Conservation (phyloP, 2,113 vertebrate genomes). For the Pteruthius melanotis region DNA sequence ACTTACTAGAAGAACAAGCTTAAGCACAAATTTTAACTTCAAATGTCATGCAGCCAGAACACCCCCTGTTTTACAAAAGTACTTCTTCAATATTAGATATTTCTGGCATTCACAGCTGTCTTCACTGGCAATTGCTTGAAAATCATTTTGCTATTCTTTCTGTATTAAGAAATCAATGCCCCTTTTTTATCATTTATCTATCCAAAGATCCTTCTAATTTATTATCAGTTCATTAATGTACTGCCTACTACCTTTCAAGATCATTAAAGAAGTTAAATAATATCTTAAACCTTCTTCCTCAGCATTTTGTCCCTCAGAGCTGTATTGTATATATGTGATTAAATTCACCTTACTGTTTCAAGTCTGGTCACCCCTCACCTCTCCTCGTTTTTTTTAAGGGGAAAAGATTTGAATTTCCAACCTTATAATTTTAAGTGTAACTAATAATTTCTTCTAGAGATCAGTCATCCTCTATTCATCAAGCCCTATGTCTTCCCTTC, state of each 20-base stretch:
- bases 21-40: background rate
- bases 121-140: background rate
- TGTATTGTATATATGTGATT: slow-evolving; percentile 27
- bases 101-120: slow-evolving; percentile 16
- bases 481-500: background rate
- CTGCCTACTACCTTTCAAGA: slow-evolving; percentile 59
- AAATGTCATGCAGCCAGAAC: background rate
- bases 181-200: slow-evolving; percentile 57
- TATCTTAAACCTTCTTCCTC: slow-evolving; percentile 54
- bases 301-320: slow-evolving; percentile 37
- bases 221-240: slow-evolving; percentile 63
- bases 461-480: background rate
- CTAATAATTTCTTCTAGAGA: background rate
- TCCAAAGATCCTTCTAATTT: slow-evolving; percentile 53
- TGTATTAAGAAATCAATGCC: slow-evolving; percentile 58
- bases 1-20: background rate
- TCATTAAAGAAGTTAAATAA: slow-evolving; percentile 64
- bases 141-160: slow-evolving; percentile 52
- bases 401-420: background rate
- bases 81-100: background rate
- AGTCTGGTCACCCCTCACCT: slow-evolving; percentile 30
- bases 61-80: background rate
- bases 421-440: background rate
- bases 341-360: slow-evolving; percentile 42
- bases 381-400: background rate